Base-by-base conservation (phyloP, 1,140 invertebrate species). In the Euborellia annulipes region DNA sequence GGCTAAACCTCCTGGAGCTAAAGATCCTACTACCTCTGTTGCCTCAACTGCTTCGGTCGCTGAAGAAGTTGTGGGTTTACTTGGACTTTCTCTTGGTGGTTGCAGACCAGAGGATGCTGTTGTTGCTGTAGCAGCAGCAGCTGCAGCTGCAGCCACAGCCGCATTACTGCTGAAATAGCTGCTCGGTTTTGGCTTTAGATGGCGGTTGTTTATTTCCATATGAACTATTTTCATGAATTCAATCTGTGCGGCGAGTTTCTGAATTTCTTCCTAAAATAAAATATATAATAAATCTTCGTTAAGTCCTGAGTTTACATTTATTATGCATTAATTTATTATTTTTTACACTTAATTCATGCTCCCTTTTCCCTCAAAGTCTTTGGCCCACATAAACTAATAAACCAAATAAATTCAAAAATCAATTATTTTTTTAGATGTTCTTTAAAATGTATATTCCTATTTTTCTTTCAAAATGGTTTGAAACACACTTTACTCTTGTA, bases 161-260 rank as follows among this genome's bases (percentile, higher is more conserved):
- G 64, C 55, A 57, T 64, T 55, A 54, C 66, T 46, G 43, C 70
- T 79, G 61, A 87, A 85, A 59, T 85, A 85, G 9, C 82, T 77
- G 9, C 83, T 82, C 3, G 76, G 72, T 54, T 85, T 82, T 36
- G 83, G 82, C 53, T 85, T 83, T 45, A 90, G 61, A 60, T 91
- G 87, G 14, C 85, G 68, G 62, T 91, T 91, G 62, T 89, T 85
- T 64, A 86, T 78, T 59, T 88, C 82, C 87, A 91, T 90, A 52
- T 88, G 82, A 7, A 88, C 84, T 55, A 88, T 88, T 63, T 87
- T 89, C 82, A 90, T 86, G 57, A 86, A 85, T 59, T 91, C 86
- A 51, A 91, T 88, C 63, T 90, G 85, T 9, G 84, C 82, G 0
- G 87, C 86, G 48, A 91, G 60, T 57, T 89, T 90, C 54, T 90